phyloP scores from a whole-genome alignment of 2,797 vertebrate species.

The Lacerta agilis region DNA sequence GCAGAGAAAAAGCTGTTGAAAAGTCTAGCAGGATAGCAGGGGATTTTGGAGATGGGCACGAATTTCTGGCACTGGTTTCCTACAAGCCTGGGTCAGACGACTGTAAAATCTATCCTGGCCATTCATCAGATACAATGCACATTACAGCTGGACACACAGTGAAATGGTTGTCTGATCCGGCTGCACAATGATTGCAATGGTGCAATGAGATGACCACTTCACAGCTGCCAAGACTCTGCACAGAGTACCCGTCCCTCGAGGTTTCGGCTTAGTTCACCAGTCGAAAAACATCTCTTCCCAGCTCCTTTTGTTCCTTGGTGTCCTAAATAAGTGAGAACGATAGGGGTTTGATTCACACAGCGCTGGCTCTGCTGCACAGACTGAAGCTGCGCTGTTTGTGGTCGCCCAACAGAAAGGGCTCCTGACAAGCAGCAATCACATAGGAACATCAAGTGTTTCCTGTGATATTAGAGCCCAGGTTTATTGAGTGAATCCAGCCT shows the following conservation, averaged over 20 bases:
- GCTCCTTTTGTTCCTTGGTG: not conserved
- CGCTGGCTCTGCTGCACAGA: not conserved
- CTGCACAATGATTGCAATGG: not conserved
- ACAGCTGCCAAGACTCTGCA: not conserved
- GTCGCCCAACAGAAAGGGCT: not conserved
- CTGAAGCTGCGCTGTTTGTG: not conserved
- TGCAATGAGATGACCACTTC: not conserved
- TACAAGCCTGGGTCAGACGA: conserved; percentile 4
- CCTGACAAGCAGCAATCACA: not conserved
- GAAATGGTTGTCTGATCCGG: not conserved
- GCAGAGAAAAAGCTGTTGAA: not conserved
- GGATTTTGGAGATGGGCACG: not conserved
- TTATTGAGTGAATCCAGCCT: not conserved
- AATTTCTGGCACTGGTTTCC: not conserved
- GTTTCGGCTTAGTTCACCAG: not conserved
- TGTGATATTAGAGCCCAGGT: not conserved
- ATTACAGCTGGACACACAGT: not conserved
- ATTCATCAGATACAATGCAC: not conserved
- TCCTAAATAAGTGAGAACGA: not conserved
- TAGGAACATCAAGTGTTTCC: not conserved
- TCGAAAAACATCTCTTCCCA: not conserved
- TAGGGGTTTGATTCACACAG: not conserved
- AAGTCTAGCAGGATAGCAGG: not conserved
- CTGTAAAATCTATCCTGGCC: conserved; percentile 8
- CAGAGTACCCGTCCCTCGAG: not conserved